Conservation (phyloP, 2,888 invertebrate species). For the Drosophila pegasa region DNA sequence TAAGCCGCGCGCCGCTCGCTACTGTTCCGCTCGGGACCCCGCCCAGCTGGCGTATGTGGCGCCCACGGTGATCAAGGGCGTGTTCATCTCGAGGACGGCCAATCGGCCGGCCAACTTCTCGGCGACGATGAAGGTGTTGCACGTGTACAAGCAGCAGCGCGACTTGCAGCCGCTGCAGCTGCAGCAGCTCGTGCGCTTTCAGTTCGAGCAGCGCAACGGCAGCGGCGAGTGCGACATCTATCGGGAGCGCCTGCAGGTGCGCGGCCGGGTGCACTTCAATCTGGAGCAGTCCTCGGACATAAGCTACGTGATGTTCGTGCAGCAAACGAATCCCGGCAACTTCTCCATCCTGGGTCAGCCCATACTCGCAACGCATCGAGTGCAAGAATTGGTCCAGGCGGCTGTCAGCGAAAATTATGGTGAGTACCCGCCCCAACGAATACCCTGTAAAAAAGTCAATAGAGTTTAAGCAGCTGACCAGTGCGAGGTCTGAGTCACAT, state of each 20-base stretch:
- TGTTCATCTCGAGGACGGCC: slow-evolving; percentile 88
- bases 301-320: slow-evolving; percentile 84
- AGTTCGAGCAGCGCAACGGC: slow-evolving; percentile 83
- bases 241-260: slow-evolving; percentile 82
- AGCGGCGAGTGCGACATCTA: slow-evolving; percentile 85
- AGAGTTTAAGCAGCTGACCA: too few relatives aligned
- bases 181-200: slow-evolving; percentile 82
- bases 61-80: slow-evolving; percentile 89
- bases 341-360: slow-evolving; percentile 85
- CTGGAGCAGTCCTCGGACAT: slow-evolving; percentile 82
- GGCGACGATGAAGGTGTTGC: slow-evolving; percentile 88
- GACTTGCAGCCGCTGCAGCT: slow-evolving; percentile 82
- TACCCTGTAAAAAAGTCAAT: neutral
- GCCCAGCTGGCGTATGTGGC: slow-evolving; percentile 88
- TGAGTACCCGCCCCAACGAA: slow-evolving; percentile 70
- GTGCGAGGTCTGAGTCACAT: too few relatives aligned
- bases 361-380: slow-evolving; percentile 81
- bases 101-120: slow-evolving; percentile 87
- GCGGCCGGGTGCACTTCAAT: slow-evolving; percentile 83
- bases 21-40: slow-evolving; percentile 88
- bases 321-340: slow-evolving; percentile 84
- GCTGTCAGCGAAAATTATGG: slow-evolving; percentile 85
- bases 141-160: slow-evolving; percentile 87
- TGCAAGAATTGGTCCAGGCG: slow-evolving; percentile 81
- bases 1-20: slow-evolving; percentile 76